Conservation (phyloP, 1,140 invertebrate genomes). For the Venturia canescens region DNA sequence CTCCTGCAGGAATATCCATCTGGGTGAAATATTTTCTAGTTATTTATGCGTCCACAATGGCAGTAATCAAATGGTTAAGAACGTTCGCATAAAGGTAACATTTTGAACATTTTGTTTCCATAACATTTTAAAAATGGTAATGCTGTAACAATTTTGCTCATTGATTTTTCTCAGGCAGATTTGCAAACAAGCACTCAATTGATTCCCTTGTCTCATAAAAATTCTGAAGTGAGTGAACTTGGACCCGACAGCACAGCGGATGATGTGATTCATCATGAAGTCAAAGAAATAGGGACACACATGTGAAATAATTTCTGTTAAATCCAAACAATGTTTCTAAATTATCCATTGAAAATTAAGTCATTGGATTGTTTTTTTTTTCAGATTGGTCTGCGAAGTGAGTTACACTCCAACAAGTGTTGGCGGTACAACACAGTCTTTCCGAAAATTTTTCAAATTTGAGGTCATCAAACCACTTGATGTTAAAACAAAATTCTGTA, state of each 20-base stretch:
- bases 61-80: conserved; percentile 87
- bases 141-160: conserved; percentile 15
- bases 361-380: conserved; percentile 65
- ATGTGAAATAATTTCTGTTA: conserved; percentile 80
- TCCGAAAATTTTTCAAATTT: conserved; percentile 98
- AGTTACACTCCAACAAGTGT: conserved; percentile 85
- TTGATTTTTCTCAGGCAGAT: conserved; percentile 82
- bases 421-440: conserved; percentile 84
- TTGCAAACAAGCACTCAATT: conserved; percentile 94
- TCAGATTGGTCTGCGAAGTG: conserved; percentile 96
- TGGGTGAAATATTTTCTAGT: conserved; percentile 98
- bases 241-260: conserved; percentile 92
- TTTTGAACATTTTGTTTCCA: neutral
- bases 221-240: conserved; percentile 82
- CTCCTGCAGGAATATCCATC: conserved; percentile 85
- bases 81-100: conserved; percentile 78
- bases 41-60: conserved; percentile 98
- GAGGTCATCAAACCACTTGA: conserved; percentile 98
- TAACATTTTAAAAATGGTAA: too few relatives aligned
- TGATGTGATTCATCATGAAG: conserved; percentile 98
- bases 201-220: conserved; percentile 85
- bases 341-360: neutral
- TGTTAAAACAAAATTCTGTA: conserved; percentile 99
- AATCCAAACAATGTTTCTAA: too few relatives aligned
- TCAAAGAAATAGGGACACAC: conserved; percentile 98